These are phyloP conservation scores for Megalopta genalis DNA, from an alignment of 1,140 invertebrate species.

Conservation along the genomic window DNA sequence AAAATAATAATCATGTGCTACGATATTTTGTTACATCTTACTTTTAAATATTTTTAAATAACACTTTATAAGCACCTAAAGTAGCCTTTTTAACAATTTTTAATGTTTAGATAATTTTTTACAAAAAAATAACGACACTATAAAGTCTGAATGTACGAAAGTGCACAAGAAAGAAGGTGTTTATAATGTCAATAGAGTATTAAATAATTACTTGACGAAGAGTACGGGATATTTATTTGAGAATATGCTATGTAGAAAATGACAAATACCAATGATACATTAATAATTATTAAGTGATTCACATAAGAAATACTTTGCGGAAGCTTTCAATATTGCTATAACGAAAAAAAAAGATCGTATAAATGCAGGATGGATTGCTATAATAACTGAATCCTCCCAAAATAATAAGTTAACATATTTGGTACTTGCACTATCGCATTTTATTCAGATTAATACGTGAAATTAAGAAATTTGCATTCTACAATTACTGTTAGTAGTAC, in stretches of 20 bases:
- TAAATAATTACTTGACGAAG: conserved; percentile 23
- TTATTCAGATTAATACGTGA: conserved; percentile 23
- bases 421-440: conserved; percentile 33
- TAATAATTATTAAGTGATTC: conserved; percentile 17
- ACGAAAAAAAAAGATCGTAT: neutral
- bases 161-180: conserved; percentile 3
- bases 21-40: conserved; percentile 9
- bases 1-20: neutral
- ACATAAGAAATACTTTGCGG: conserved; percentile 3
- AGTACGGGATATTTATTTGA: conserved; percentile 36
- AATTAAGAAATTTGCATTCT: conserved; percentile 33
- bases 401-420: conserved; percentile 25
- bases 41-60: conserved; percentile 24
- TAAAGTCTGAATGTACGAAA: conserved; percentile 12
- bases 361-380: conserved; percentile 9
- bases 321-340: conserved; percentile 11
- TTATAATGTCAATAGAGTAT: conserved; percentile 22
- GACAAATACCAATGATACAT: conserved; percentile 32
- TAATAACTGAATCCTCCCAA: conserved; percentile 8
- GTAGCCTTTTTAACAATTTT: conserved; percentile 4
- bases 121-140: neutral
- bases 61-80: neutral
- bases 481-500: conserved; percentile 28
- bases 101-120: conserved; percentile 19
- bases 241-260: neutral